Conservation (phyloP, 92 coral and sea anemone genomes). For the Siderastrea siderea region DNA sequence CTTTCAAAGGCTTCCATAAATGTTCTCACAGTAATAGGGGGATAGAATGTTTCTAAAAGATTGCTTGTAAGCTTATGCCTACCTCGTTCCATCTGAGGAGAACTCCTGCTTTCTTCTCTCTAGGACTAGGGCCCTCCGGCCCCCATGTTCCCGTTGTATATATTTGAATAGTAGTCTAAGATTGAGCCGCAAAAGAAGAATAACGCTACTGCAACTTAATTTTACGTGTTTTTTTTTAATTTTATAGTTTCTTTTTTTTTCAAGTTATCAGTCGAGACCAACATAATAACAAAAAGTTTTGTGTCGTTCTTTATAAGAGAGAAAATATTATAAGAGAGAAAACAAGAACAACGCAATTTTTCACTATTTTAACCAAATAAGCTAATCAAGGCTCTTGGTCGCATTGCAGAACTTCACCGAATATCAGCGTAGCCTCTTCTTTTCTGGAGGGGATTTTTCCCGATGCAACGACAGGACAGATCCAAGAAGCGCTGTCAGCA, state of each 20-base stretch:
- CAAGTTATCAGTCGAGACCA: neutral
- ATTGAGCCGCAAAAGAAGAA: slow-evolving; percentile 9
- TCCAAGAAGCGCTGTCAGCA: slow-evolving; percentile 34
- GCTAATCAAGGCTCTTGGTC: neutral
- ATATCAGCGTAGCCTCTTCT: slow-evolving; percentile 18
- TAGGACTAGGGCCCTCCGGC: no score
- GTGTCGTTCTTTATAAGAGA: no score
- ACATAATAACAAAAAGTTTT: no score
- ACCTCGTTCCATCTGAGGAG: no score
- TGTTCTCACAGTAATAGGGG: neutral
- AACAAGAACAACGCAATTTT: no score
- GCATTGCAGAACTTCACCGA: slow-evolving; percentile 25
- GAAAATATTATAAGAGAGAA: no score
- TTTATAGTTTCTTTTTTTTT: slow-evolving; percentile 12
- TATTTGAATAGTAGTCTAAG: neutral
- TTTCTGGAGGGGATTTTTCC: slow-evolving; percentile 53
- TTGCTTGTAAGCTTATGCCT: no score
- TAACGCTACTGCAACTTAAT: neutral
- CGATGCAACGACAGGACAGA: slow-evolving; percentile 38
- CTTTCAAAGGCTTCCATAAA: slow-evolving; percentile 1
- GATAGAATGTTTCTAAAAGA: slow-evolving; percentile 1
- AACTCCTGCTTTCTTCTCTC: no score
- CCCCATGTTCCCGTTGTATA: no score
- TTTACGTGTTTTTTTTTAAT: slow-evolving; percentile 8
- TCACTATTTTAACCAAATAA: slow-evolving; percentile 5